Base-by-base conservation (phyloP, 1,140 invertebrate species). In the Ceratoteleas bidentatus region DNA sequence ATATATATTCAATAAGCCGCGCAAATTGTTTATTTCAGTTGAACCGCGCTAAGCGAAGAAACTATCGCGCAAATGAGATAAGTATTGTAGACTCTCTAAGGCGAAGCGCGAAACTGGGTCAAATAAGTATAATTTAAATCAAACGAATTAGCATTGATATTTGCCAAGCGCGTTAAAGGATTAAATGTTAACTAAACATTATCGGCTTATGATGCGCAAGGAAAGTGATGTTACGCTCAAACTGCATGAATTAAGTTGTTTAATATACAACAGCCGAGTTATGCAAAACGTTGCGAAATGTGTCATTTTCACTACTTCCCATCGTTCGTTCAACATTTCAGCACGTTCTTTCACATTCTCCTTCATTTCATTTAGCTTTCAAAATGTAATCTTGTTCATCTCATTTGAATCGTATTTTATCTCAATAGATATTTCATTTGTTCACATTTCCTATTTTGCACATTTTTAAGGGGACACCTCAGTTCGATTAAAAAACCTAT, bases 161-260 rank as follows among this genome's bases (percentile, higher is more conserved):
- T 77, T 77, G 56, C 47, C 49, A 54, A 76, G 36, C 32, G 10
- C 15, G 43, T 62, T 38, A 53, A 49, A 62, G 45, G 14, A 75
- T 58, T 75, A 76, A 76, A 76, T 76, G 73, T 76, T 76, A 76
- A 76, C 61, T 68, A 62, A 76, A 53, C 60, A 66, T 75, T 66
- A 66, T 66, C 11, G 38, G 34, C 53, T 65, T 52, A 45, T 64
- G 40, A n/a, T 50, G 43, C 15, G 33, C 15, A 16, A 62, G 40
- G 34, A 73, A 64, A 73, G 43, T 32, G n/a, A 57, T 57, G 43
- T 64, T 74, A 64, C 49, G 16, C 33, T 64, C 40, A 15, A 11
- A 24, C 54, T 73, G 53, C 58, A 73, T 62, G 53, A 72, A 60
- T 72, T 53, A 47, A 72, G 57, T 61, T 72, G 38, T 56, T 72